Base-by-base conservation (phyloP, 2,113 vertebrate species). In the Theristicus caerulescens region DNA sequence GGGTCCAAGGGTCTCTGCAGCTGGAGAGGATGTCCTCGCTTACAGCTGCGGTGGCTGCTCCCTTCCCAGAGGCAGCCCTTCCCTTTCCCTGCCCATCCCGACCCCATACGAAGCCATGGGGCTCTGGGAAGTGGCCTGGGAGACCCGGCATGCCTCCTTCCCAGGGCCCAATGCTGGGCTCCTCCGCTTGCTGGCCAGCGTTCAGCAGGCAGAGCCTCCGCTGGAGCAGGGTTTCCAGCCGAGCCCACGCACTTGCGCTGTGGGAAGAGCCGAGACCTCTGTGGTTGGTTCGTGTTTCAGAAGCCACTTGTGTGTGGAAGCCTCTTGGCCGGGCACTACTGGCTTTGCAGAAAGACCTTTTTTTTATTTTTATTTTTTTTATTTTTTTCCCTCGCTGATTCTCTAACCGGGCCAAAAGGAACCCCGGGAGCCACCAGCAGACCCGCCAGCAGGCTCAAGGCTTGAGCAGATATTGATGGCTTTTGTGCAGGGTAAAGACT, bases 201-300 rank as follows among this genome's bases (percentile, higher is more conserved):
- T 86, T 97, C 93, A 96, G 93, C 52, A 95, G 81, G 93, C 86
- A 95, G 73, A 94, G 84, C 65, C 83, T 78, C 76, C 2, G 3
- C 52, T 40, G 57, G 86, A 94, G 95, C 86, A 84, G 84, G 81
- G 70, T 52, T 96, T 94, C 91, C 94, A 94, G 91, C 52, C 1
- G 62, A 96, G 90, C 94, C 96, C 93, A 96, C 59, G 65, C 95
- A 95, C 82, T 96, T 74, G 88, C 1, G 0, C 64, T 86, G 93
- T 93, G 96, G 90, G 92, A 96, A 86, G 88, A 92, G 88, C 79
- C 15, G 90, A 86, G 95, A 92, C 90, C 94, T 94, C 80, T 96
- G 96, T 88, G 96, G 92, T 94, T 88, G 93, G 95, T 90, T 96
- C 11, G 21, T 88, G 90, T 96, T 96, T 97, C 96, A 88, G 96